Percentiles rank a stretch among this genome's conserved stretches.
Evolutionary conservation across 2,797 vertebrate genomes (phyloP).

Genomic region (Taeniopygia guttata): DNA sequence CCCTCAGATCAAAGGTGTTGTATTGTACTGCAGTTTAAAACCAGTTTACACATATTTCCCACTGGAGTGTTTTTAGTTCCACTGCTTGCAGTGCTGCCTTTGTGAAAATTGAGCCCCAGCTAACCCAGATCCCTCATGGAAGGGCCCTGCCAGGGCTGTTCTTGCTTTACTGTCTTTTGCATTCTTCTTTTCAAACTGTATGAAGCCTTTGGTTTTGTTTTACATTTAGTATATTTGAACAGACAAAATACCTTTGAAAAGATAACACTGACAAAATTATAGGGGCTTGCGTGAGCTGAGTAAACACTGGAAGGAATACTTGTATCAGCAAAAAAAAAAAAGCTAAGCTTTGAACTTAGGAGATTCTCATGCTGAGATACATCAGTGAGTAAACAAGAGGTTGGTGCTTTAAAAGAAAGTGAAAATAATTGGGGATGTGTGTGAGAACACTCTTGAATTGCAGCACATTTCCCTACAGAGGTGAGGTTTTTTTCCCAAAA

Average conservation of each 20-base stretch:
- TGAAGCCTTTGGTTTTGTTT: not conserved
- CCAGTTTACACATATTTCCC: not conserved
- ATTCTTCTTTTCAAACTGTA: not conserved
- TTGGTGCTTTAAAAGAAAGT: not conserved
- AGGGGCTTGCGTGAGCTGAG: not conserved
- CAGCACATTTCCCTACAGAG: not conserved
- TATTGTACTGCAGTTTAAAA: not conserved
- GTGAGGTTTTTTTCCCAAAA: not conserved
- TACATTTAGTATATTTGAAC: not conserved
- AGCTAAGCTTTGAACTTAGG: not conserved
- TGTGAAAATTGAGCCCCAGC: not conserved
- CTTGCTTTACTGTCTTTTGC: not conserved
- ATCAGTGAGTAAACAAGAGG: not conserved
- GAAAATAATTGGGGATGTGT: not conserved
- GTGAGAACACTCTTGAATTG: not conserved
- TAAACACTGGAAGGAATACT: not conserved
- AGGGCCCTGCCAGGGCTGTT: not conserved
- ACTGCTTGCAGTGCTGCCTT: not conserved
- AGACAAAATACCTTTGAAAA: not conserved
- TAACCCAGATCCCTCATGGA: not conserved
- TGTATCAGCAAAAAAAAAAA: conserved; percentile 3
- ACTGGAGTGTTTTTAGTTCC: not conserved
- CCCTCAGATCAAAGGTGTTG: not conserved
- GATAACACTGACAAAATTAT: not conserved
- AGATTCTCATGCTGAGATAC: not conserved